Evolutionary conservation across 2,888 invertebrate species (phyloP), one percentile per base, ranked within the genome.

Genomic region (Chymomyza procnemis): DNA sequence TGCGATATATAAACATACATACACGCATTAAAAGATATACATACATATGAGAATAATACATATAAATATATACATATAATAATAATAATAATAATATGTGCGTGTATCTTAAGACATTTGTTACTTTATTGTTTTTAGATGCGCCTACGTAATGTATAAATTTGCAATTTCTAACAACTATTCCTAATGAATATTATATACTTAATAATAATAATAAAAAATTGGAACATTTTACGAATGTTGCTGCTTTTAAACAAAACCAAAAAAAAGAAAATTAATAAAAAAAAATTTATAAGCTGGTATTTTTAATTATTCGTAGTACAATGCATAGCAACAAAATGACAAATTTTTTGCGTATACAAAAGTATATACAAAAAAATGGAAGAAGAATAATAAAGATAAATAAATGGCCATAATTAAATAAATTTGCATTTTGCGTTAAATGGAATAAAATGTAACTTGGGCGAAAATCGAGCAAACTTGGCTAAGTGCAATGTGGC

Each of bases 111-210:
- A 72, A 84, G 87, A 71, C 67, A 84, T 80, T 84, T 81, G 79
- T 84, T 86, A 81, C 70, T 84, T 81, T 81, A 78, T 86, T 73
- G 74, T 74, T 80, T 85, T 80, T 66, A 66, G 61, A 64, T 71
- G 68, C 83, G 80, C 73, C 64, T 78, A 73, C 66, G 69, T 71
- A 41, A 75, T 73, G 69, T 71, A 66, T 71, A 71, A 60, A 70
- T 69, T 66, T 50, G 74, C 71, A 74, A 74, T 79, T 81, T 79
- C 66, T 69, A 41, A 41, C 34, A 41, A 41, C 34, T 41, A 78
- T 70, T 81, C 79, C 79, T 76, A 73, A 72, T 58, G 34, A 19
- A 59, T 47, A 54, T 54, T 19, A 50, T 21, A 63, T 46, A 48
- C 16, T 52, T 19, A 52, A 71, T 70, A 71, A 74, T 62, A 14